Conservation (phyloP, 2,113 vertebrate species). For the Notechis scutatus region DNA sequence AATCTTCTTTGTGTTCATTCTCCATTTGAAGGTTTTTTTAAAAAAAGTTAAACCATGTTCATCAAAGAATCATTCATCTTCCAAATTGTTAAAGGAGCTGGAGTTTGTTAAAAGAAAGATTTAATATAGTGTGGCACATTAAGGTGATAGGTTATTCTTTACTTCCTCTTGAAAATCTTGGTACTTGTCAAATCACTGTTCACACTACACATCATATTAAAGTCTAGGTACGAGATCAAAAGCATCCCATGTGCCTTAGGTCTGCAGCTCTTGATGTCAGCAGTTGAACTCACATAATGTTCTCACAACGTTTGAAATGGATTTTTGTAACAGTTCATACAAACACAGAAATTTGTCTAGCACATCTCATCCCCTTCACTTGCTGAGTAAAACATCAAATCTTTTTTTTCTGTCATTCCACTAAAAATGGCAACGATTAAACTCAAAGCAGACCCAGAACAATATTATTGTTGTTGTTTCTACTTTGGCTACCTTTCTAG, state of each 20-base stretch:
- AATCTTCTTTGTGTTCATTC: background rate
- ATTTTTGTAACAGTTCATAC: background rate
- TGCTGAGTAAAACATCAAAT: background rate
- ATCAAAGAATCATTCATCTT: conserved; percentile 7
- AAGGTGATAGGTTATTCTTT: background rate
- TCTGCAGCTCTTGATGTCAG: background rate
- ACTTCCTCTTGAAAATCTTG: background rate
- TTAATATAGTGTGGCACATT: conserved; percentile 1
- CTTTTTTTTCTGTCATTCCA: background rate
- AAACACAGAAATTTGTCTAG: background rate
- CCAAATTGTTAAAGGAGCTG: background rate
- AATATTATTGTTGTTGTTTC: background rate
- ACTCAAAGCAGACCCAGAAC: background rate
- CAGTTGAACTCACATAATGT: background rate
- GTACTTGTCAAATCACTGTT: conserved; percentile 9
- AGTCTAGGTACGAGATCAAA: conserved; percentile 8
- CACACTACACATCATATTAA: conserved; percentile 6
- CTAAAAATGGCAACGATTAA: background rate
- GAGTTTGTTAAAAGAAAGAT: conserved; percentile 2
- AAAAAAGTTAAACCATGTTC: background rate
- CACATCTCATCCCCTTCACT: background rate
- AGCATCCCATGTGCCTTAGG: background rate
- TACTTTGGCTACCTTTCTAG: background rate
- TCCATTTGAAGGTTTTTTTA: background rate
- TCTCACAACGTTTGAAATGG: background rate